Base-by-base conservation (phyloP, 2,113 vertebrate genomes). In the Vulpes lagopus region DNA sequence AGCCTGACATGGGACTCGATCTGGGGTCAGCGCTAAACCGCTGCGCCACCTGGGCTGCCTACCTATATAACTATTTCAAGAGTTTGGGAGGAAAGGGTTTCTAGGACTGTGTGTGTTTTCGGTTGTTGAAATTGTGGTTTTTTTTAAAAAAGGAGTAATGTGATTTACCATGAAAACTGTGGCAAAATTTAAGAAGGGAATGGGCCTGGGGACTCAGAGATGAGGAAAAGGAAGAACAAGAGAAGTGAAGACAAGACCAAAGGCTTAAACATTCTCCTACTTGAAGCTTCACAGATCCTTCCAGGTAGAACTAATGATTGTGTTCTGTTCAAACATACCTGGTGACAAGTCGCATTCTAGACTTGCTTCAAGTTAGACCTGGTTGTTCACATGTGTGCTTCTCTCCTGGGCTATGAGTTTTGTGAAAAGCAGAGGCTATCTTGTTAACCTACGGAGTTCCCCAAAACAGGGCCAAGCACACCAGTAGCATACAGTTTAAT, bases 131-230 rank as follows among this genome's bases (percentile, higher is more conserved):
- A 43, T 7, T 43, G 43, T 7, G 43, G 38, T 67, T 55, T 74
- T 74, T 35, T 57, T 93, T 10, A 60, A 94, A 14, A 43, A 43
- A 43, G 43, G 67, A 91, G 1, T 38, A 62, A 57, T 27, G 82
- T 11, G 7, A 88, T 87, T 85, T 85, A 49, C 57, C 35, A 57
- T 79, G 65, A 87, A 82, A 97, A 91, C 15, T 91, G 60, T 86
- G 51, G 53, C 25, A 92, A 20, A 91, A 43, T 91, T 83, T 76
- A 92, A 67, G 55, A 86, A 86, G 60, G 32, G 38, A 87, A 69
- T 60, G 35, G n/a, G 74, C 11, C 51, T 95, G 16, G 20, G 51
- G 32, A 84, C 15, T 64, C 59, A 43, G 65, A 12, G 3, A 83
- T 73, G 27, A 5, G 25, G 43, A 74, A 35, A 87, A 65, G 32